These are phyloP conservation scores for Synanceia verrucosa DNA, from an alignment of 2,797 vertebrate genomes.

Conservation along the genomic window DNA sequence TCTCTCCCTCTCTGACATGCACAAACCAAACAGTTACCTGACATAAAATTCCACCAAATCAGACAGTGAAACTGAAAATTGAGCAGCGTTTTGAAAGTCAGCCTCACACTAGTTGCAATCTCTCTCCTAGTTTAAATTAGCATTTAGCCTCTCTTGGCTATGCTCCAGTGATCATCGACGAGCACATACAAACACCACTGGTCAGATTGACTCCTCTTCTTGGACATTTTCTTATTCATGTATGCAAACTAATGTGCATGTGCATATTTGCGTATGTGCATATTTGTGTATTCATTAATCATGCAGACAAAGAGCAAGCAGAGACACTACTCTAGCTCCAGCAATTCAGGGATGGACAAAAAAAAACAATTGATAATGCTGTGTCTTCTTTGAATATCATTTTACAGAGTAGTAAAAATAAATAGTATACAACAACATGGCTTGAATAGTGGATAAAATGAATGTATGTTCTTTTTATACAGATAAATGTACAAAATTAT, in stretches of 20 bases:
- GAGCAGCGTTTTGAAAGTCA: not conserved
- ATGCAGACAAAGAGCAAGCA: not conserved
- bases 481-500: not conserved
- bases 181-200: not conserved
- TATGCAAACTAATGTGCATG: not conserved
- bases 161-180: constrained; percentile 17
- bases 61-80: not conserved
- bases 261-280: not conserved
- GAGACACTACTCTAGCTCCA: not conserved
- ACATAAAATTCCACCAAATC: not conserved
- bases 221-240: not conserved
- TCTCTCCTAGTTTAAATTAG: constrained; percentile 3
- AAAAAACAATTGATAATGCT: not conserved
- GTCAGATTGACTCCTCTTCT: constrained; percentile 1
- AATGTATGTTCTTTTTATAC: not conserved
- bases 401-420: not conserved
- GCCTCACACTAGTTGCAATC: constrained; percentile 1
- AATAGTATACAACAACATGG: not conserved
- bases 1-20: not conserved
- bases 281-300: not conserved
- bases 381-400: not conserved
- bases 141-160: constrained; percentile 12
- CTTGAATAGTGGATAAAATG: not conserved
- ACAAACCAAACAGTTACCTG: not conserved
- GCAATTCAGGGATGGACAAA: not conserved